phyloP scores from a whole-genome alignment of 2,888 invertebrate species.

The Helobdella robusta region DNA sequence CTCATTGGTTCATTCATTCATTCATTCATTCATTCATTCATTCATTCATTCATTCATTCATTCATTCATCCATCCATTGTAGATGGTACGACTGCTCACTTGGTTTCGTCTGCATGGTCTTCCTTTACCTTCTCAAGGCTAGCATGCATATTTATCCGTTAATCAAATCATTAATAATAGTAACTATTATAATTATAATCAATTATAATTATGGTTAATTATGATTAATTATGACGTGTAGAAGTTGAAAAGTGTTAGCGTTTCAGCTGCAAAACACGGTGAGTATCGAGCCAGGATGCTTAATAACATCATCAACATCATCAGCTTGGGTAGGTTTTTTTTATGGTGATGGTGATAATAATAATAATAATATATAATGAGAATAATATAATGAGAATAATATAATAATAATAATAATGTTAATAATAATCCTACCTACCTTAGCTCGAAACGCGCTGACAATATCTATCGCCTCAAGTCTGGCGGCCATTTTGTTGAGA shows the following conservation, averaged over 20 bases:
- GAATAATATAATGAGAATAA: too few species aligned
- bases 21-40: not conserved
- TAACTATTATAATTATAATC: not conserved
- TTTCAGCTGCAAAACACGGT: too few species aligned
- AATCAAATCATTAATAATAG: not conserved
- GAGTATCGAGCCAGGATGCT: too few species aligned
- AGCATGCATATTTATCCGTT: slow-evolving; percentile 6
- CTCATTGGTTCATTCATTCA: too few species aligned
- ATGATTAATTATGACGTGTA: not conserved
- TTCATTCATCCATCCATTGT: too few species aligned
- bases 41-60: not conserved
- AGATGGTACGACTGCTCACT: slow-evolving; percentile 32
- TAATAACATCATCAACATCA: too few species aligned
- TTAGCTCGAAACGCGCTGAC: slow-evolving; percentile 37
- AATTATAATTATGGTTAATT: not conserved
- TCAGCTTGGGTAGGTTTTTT: too few species aligned
- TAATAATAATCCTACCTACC: too few species aligned
- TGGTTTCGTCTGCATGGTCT: slow-evolving; percentile 31
- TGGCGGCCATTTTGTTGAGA: slow-evolving; percentile 30
- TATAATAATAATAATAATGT: too few species aligned
- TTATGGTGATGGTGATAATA: too few species aligned
- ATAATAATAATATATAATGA: too few species aligned
- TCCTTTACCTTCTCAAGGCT: slow-evolving; percentile 34
- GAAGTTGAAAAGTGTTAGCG: too few species aligned
- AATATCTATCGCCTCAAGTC: slow-evolving; percentile 31